Evolutionary conservation across 2,888 invertebrate species (phyloP).

Genomic region (Eupithecia centaureata): DNA sequence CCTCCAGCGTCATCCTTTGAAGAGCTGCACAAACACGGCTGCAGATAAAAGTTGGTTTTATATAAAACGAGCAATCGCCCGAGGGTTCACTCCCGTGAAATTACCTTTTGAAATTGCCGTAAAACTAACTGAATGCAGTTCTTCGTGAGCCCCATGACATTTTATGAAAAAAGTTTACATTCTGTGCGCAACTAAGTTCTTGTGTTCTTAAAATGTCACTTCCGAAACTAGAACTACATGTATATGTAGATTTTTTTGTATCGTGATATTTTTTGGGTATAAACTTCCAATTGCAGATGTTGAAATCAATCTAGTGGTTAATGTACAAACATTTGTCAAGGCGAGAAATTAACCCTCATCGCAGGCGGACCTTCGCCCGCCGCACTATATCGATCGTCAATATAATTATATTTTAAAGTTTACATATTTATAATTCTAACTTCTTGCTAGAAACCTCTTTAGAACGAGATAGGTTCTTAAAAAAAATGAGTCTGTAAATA

Average conservation of each 20-base stretch:
- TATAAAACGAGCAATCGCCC: slow-evolving; percentile 30
- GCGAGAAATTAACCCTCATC: too few relatives aligned
- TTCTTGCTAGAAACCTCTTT: too few relatives aligned
- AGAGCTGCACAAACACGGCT: slow-evolving; percentile 34
- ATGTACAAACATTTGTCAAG: too few relatives aligned
- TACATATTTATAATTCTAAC: too few relatives aligned
- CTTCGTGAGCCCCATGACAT: slow-evolving; percentile 18
- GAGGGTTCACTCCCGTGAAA: slow-evolving; percentile 35
- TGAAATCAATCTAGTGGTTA: too few relatives aligned
- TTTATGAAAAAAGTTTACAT: background rate
- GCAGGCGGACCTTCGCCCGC: too few relatives aligned
- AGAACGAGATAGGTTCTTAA: too few relatives aligned
- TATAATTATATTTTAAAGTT: too few relatives aligned
- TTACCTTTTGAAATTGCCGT: slow-evolving; percentile 34
- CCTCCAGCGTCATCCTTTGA: slow-evolving; percentile 30
- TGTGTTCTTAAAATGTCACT: background rate
- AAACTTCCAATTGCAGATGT: too few relatives aligned
- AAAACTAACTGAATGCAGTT: slow-evolving; percentile 31
- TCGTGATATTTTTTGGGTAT: too few relatives aligned
- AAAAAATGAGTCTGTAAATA: slow-evolving; percentile 8
- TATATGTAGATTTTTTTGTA: background rate
- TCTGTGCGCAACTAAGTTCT: background rate
- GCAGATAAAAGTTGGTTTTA: slow-evolving; percentile 35
- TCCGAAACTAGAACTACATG: background rate
- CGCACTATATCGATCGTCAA: too few relatives aligned